Percentiles rank a stretch among this genome's conserved stretches.
Evolutionary conservation across 2,797 vertebrate species (phyloP).

Genomic region (Meda fulgida): DNA sequence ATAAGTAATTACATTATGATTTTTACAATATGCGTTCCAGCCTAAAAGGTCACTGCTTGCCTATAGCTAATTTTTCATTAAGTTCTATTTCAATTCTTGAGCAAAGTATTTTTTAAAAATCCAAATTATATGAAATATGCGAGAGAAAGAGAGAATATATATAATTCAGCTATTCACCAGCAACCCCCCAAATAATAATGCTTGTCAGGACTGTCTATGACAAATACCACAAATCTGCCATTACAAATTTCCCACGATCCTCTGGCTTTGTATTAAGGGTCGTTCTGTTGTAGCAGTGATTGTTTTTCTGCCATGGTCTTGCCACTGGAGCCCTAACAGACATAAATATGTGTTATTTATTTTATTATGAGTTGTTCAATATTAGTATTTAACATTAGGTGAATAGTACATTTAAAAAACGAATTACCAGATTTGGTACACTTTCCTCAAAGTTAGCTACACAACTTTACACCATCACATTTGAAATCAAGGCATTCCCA

Average conservation of each 20-base stretch:
- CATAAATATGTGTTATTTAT: not conserved
- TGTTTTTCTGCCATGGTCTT: no score
- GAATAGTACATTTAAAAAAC: no score
- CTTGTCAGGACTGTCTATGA: not conserved
- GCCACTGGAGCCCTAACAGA: not conserved
- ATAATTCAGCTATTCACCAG: not conserved
- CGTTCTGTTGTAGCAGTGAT: fast-evolving
- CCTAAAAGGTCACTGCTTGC: no score
- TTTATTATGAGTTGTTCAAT: not conserved
- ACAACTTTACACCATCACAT: not conserved
- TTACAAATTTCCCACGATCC: not conserved
- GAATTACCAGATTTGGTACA: not conserved
- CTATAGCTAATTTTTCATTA: no score
- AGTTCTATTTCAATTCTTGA: no score
- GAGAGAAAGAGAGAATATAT: not conserved
- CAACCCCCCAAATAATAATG: not conserved
- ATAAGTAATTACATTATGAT: no score
- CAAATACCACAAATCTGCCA: not conserved
- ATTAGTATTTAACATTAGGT: no score
- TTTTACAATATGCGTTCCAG: no score
- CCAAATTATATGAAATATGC: not conserved
- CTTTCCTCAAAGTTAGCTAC: not conserved
- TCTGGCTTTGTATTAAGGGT: not conserved
- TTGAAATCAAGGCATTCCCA: not conserved
- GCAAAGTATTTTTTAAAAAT: not conserved